A percentile compares a stretch with the other conserved stretches of the same genome.
Conservation (phyloP, 1,140 invertebrate species). For the Babylonia areolata region DNA sequence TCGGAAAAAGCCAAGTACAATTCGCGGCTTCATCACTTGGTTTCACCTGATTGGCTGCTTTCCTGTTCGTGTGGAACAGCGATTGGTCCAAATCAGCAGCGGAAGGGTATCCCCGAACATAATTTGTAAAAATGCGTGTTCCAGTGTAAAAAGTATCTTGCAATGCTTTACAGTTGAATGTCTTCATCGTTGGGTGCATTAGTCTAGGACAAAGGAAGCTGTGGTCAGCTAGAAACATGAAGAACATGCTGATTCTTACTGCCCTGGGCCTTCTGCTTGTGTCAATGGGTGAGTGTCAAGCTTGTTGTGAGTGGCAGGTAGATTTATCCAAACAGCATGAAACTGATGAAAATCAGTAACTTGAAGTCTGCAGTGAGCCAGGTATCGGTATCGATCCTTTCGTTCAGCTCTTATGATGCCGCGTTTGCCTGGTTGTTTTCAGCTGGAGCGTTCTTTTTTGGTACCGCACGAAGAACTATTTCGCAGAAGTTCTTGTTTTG, state of each 20-base stretch:
- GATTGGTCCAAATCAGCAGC: slow-evolving; percentile 59
- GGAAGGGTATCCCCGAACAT: slow-evolving; percentile 57
- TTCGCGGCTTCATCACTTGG: slow-evolving; percentile 61
- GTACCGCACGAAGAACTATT: no score
- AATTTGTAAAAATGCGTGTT: not conserved
- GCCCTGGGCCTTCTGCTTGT: slow-evolving; percentile 60
- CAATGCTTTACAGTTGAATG: not conserved
- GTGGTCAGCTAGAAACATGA: slow-evolving; percentile 51
- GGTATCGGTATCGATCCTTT: no score
- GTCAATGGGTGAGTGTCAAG: slow-evolving; percentile 58
- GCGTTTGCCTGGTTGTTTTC: no score
- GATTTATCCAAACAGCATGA: no score
- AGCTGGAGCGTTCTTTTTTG: no score
- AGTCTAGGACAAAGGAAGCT: not conserved
- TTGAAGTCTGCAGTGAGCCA: no score
- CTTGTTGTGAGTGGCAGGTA: no score
- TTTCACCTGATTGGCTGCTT: slow-evolving; percentile 61
- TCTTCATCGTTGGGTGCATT: not conserved
- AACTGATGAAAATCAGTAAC: no score
- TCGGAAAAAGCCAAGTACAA: slow-evolving; percentile 63
- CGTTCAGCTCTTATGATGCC: no score
- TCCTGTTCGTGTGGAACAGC: slow-evolving; percentile 57
- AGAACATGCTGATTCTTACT: slow-evolving; percentile 60
- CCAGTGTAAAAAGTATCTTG: not conserved
- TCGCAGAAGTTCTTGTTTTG: no score